A percentile compares a stretch with the other conserved stretches of the same genome.
Evolutionary conservation across 2,888 invertebrate species (phyloP).

Genomic region (Tupiocoris notatus): DNA sequence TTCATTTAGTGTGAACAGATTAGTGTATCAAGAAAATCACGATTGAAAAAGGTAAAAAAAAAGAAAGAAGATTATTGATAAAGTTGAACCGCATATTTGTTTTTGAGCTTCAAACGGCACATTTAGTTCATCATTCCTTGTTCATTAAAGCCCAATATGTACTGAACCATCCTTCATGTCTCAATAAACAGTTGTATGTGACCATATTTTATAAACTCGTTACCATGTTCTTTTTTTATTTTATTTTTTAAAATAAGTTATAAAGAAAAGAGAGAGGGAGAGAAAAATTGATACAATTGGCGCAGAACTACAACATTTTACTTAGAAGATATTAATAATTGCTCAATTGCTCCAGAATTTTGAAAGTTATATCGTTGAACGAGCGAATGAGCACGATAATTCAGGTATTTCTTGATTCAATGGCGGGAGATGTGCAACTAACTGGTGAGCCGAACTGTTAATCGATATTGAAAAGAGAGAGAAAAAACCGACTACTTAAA

Average conservation of each 20-base stretch:
- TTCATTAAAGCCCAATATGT: conserved; percentile 48
- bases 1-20: conserved; percentile 47
- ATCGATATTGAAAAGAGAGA: too few species aligned
- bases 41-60: too few species aligned
- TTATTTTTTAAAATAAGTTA: conserved; percentile 22
- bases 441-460: conserved; percentile 20
- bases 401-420: conserved; percentile 29
- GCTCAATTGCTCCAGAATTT: conserved; percentile 38
- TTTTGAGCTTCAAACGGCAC: conserved; percentile 47
- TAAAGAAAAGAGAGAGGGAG: conserved; percentile 1
- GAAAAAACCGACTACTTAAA: too few species aligned
- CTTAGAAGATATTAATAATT: conserved; percentile 41
- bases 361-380: conserved; percentile 28
- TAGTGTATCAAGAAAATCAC: conserved; percentile 41
- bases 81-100: conserved; percentile 37
- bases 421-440: conserved; percentile 28
- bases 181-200: conserved; percentile 50
- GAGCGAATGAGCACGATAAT: conserved; percentile 6
- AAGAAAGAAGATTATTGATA: too few species aligned
- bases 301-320: conserved; percentile 40
- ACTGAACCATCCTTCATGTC: conserved; percentile 47
- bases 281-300: conserved; percentile 9
- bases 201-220: conserved; percentile 49
- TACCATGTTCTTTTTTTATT: conserved; percentile 32
- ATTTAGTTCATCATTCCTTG: conserved; percentile 40